phyloP scores from a whole-genome alignment of 2,113 vertebrate species.

The Bubo scandiacus region DNA sequence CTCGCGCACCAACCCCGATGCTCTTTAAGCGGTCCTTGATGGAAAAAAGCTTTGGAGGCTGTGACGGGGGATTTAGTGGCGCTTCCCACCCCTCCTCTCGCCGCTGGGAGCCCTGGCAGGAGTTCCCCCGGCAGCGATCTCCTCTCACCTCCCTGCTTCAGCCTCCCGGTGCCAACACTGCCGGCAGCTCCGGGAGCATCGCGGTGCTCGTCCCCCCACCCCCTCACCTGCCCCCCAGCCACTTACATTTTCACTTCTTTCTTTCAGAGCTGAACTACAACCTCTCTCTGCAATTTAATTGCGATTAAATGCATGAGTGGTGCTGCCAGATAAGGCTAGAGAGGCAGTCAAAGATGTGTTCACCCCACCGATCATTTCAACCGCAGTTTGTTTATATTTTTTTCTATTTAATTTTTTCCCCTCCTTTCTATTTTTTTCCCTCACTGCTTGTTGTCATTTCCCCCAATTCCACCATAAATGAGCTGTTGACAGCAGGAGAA shows the following conservation, averaged over 20 bases:
- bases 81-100: background rate
- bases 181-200: rapidly evolving
- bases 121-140: background rate
- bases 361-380: background rate
- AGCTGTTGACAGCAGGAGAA: background rate
- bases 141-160: background rate
- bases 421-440: no score
- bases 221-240: rapidly evolving
- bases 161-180: background rate
- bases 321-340: background rate
- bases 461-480: background rate
- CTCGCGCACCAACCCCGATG: background rate
- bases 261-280: background rate
- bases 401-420: background rate
- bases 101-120: background rate
- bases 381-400: background rate
- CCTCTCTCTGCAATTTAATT: conserved; percentile 33
- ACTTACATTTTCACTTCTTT: background rate
- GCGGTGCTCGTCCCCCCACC: rapidly evolving
- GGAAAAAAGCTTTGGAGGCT: background rate
- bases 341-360: background rate
- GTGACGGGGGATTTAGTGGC: background rate
- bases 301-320: background rate
- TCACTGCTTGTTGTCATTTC: background rate
- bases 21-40: background rate